phyloP scores from a whole-genome alignment of 1,140 invertebrate species.

The Diuraphis noxia region DNA sequence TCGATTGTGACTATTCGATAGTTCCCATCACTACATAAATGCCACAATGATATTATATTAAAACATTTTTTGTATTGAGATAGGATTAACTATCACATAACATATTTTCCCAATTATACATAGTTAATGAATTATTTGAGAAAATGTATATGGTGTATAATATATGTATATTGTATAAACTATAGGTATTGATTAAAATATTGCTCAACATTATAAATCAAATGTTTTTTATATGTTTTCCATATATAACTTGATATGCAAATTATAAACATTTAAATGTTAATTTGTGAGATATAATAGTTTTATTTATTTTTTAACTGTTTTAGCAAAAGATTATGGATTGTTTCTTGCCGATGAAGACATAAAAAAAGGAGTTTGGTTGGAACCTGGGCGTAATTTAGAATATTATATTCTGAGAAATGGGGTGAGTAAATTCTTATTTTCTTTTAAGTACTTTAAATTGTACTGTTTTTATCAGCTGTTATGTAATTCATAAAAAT shows the following conservation, averaged over 20 bases:
- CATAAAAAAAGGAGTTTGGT: slow-evolving; percentile 95
- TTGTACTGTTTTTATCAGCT: not conserved
- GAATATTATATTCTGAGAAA: slow-evolving; percentile 96
- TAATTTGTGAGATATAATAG: not conserved
- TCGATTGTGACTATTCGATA: too few relatives aligned
- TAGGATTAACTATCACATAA: not conserved
- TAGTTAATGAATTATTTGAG: too few relatives aligned
- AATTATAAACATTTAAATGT: not conserved
- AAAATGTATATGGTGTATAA: not conserved
- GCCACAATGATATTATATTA: not conserved
- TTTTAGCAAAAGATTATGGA: slow-evolving; percentile 92
- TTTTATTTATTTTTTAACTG: slow-evolving; percentile 44
- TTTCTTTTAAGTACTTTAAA: not conserved
- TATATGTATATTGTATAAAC: not conserved
- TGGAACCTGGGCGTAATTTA: slow-evolving; percentile 88
- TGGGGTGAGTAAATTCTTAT: slow-evolving; percentile 66
- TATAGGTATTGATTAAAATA: not conserved
- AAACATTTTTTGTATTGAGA: not conserved
- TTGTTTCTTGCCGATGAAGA: slow-evolving; percentile 95
- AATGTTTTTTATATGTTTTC: not conserved
- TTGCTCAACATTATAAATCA: not conserved
- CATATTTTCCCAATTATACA: not conserved
- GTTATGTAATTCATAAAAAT: not conserved
- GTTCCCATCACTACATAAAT: too few relatives aligned
- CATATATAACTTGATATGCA: not conserved